Base-by-base conservation (phyloP, 2,113 vertebrate genomes). In the Paralichthys olivaceus region DNA sequence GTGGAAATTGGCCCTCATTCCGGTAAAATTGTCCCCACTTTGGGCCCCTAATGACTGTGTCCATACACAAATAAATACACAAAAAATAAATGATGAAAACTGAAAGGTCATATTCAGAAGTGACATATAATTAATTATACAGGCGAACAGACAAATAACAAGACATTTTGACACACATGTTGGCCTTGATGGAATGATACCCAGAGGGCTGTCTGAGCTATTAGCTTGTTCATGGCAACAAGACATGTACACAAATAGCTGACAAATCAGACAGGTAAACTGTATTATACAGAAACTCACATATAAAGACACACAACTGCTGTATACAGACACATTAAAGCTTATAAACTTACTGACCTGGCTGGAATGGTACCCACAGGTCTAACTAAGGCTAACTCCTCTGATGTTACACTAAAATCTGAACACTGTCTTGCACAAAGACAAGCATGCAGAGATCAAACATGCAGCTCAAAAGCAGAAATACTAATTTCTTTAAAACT, bases 1-100 rank as follows among this genome's bases (percentile, higher is more conserved):
- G 78, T 91, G 94, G 84, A 92, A 86, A 86, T 83, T 68, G 19
- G 53, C 65, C 34, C 61, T 77, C 57, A 56, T 80, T 75, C 59
- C 60, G 7, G 19, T 22, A 59, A 77, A 62, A 56, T 20, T 58
- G 2, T 61, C 47, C 73, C 70, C 26, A 78, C 29, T 32, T 19
- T 60, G 56, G 64, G 65, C 57, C 51, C 45, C 59, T 65, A 25
- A 77, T 77, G 25, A 57, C 64, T 68, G 28, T 65, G 49, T 59
- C 40, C 29, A 75, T 62, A 72, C 34, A 66, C 66, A 73, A 71
- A 69, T 34, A 62, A 55, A 69, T 45, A 58, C 37, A 58, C 40
- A 54, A 57, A 55, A 11, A 57, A 59, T 60, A 25, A 58, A 66
- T 37, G 20, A 29, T 26, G 20, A 68, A 62, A 78, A 26, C 12